Conservation (phyloP, 2,113 vertebrate genomes). For the Grammatotria lemairii region DNA sequence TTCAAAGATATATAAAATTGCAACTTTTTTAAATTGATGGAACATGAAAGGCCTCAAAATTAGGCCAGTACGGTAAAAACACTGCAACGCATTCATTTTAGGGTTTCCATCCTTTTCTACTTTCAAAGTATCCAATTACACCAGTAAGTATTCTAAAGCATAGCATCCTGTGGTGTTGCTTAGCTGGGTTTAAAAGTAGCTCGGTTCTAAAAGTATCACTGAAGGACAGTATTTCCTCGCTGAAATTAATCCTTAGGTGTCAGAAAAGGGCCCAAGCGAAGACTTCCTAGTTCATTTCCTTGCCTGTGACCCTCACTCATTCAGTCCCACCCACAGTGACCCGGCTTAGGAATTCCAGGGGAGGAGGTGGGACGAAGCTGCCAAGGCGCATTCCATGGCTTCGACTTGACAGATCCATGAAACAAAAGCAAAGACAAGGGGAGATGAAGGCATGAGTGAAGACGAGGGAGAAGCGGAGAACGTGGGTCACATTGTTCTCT, state of each 20-base stretch:
- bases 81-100: background rate
- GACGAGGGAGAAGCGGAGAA: background rate
- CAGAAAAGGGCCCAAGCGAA: slow-evolving; percentile 43
- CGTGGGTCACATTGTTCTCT: background rate
- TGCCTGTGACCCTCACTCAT: slow-evolving; percentile 52
- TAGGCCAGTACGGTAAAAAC: background rate
- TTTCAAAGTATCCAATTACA: background rate
- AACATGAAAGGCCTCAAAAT: background rate
- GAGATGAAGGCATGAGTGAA: background rate
- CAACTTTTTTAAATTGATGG: background rate
- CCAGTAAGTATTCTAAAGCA: background rate
- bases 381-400: slow-evolving; percentile 59
- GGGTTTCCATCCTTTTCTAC: background rate
- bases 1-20: background rate
- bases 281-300: slow-evolving; percentile 75
- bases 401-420: slow-evolving; percentile 36
- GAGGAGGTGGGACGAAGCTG: slow-evolving; percentile 38
- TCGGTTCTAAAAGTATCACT: slow-evolving; percentile 2
- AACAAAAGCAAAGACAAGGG: slow-evolving; percentile 47
- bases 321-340: slow-evolving; percentile 68
- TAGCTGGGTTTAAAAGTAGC: background rate
- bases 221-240: background rate
- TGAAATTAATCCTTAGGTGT: slow-evolving; percentile 7
- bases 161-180: background rate
- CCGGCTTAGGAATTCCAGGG: slow-evolving; percentile 55